A percentile compares a stretch with the other conserved stretches of the same genome.
Evolutionary conservation across 2,797 vertebrate species (phyloP).

Genomic region (Taeniopygia guttata): DNA sequence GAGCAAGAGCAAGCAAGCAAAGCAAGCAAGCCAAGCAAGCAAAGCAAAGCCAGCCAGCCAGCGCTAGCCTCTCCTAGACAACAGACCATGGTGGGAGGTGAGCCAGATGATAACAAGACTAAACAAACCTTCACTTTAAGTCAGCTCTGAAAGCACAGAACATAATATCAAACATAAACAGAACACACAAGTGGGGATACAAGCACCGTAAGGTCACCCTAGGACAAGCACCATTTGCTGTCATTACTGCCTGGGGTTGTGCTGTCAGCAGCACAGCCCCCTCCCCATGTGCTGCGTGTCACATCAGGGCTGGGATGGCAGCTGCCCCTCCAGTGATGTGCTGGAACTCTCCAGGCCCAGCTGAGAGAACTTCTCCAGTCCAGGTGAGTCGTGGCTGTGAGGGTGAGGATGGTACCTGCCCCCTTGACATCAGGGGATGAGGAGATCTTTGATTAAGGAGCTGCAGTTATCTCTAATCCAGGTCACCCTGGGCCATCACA

Average conservation of each 20-base stretch:
- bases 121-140: no score
- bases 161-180: no score
- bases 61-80: no score
- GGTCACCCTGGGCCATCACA: neutral
- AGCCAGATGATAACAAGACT: no score
- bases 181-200: no score
- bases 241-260: neutral
- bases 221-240: neutral
- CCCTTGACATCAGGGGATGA: neutral
- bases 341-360: neutral
- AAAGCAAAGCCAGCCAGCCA: no score
- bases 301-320: neutral
- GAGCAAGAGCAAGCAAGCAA: no score
- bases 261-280: neutral
- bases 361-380: neutral
- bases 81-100: no score
- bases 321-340: neutral
- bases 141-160: no score
- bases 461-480: neutral
- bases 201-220: no score
- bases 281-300: neutral
- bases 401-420: neutral
- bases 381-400: neutral
- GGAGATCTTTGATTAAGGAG: neutral
- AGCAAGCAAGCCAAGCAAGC: no score